phyloP scores from a whole-genome alignment of 2,888 invertebrate species.

The Acleris literana region DNA sequence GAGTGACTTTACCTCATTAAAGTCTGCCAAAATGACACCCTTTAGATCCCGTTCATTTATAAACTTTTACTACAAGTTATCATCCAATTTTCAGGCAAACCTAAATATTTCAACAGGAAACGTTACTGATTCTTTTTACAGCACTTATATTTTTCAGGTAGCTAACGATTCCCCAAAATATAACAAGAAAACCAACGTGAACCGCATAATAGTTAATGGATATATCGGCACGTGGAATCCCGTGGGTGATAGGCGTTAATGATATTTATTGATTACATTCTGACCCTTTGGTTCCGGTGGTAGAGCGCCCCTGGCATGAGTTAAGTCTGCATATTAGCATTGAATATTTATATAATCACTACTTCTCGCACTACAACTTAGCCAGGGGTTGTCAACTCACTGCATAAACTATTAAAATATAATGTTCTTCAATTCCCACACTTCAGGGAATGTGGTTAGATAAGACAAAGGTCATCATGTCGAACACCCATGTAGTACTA shows the following conservation, averaged over 20 bases:
- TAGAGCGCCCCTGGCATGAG: background rate
- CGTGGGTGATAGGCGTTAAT: slow-evolving; percentile 24
- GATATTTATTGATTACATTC: slow-evolving; percentile 31
- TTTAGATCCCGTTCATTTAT: too few species aligned
- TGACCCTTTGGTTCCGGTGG: slow-evolving; percentile 9
- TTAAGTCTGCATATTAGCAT: background rate
- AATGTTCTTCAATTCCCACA: background rate
- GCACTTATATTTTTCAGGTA: too few species aligned
- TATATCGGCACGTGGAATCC: slow-evolving; percentile 12
- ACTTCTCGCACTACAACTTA: background rate
- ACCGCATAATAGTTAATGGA: slow-evolving; percentile 10
- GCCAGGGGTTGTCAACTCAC: background rate
- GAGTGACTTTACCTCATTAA: too few species aligned
- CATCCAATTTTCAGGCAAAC: too few species aligned
- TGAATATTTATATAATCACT: background rate
- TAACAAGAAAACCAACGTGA: background rate
- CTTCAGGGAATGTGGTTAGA: background rate
- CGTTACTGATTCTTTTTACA: too few species aligned
- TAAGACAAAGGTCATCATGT: too few species aligned
- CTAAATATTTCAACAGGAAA: too few species aligned
- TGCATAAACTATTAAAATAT: background rate
- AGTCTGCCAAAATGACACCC: too few species aligned
- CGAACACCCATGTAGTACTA: too few species aligned
- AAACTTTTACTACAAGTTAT: too few species aligned
- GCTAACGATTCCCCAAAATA: background rate